Conservation (phyloP, 2,113 vertebrate genomes). For the Muntiacus muntjak region DNA sequence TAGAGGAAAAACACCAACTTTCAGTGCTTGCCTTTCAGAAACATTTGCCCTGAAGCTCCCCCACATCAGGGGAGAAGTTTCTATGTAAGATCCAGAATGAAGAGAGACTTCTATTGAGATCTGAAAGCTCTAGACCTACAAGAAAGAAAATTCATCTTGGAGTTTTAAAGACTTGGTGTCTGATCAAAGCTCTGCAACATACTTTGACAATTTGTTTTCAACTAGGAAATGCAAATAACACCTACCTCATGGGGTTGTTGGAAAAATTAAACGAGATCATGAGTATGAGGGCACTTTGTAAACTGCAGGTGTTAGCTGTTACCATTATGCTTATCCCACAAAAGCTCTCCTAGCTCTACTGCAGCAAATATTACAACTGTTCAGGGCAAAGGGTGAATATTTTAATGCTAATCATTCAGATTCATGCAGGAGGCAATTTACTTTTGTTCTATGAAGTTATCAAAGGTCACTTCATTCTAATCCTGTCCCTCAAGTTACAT, state of each 20-base stretch:
- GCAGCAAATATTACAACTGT: slow-evolving; percentile 5
- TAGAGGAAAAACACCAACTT: neutral
- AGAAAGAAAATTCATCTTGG: neutral
- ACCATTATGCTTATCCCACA: neutral
- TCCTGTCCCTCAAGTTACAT: slow-evolving; percentile 76
- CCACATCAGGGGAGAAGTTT: neutral
- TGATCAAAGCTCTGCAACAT: neutral
- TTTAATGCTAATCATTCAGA: slow-evolving; percentile 77
- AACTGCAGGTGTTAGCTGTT: slow-evolving; percentile 18
- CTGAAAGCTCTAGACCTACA: neutral
- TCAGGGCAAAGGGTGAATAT: neutral
- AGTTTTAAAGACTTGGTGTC: neutral
- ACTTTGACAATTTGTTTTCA: neutral
- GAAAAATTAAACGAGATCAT: slow-evolving; percentile 48
- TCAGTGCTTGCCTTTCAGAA: neutral
- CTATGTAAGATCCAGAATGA: neutral
- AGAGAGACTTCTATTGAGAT: neutral
- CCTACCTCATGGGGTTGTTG: neutral
- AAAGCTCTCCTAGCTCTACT: neutral
- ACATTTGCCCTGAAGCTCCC: neutral
- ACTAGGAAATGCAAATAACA: slow-evolving; percentile 11
- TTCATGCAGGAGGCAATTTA: slow-evolving; percentile 64
- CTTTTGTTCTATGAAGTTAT: slow-evolving; percentile 74
- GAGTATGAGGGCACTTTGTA: neutral
- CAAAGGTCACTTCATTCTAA: slow-evolving; percentile 69